These are phyloP conservation scores for Athalia cordata DNA, from an alignment of 2,888 invertebrate species.

Conservation along the genomic window DNA sequence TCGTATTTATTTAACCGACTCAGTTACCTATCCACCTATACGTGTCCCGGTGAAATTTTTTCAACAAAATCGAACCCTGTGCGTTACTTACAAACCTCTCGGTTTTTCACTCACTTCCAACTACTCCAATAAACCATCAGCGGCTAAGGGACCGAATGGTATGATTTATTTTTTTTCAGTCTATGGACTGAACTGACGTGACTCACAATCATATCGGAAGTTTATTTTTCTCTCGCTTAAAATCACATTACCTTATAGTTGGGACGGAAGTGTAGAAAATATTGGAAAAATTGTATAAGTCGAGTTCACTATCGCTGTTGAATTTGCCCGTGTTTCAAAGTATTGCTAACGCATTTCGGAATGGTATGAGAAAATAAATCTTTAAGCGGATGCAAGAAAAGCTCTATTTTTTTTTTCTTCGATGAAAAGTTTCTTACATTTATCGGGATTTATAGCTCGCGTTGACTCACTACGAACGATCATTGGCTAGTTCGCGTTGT, in stretches of 20 bases:
- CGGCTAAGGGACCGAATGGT: background rate
- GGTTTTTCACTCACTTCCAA: background rate
- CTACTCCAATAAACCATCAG: too few relatives aligned
- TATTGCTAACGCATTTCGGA: slow-evolving; percentile 7
- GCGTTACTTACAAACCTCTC: too few relatives aligned
- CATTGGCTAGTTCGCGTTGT: too few relatives aligned
- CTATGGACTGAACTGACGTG: background rate
- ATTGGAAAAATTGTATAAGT: background rate
- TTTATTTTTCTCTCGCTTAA: background rate
- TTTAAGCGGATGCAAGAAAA: background rate
- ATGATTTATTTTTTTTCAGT: slow-evolving; percentile 22
- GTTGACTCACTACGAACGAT: too few relatives aligned
- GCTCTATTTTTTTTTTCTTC: background rate
- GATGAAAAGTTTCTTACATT: background rate
- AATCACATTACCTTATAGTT: background rate
- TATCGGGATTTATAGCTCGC: too few relatives aligned
- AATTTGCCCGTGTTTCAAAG: background rate
- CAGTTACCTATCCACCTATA: background rate
- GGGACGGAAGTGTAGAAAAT: too few relatives aligned
- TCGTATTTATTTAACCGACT: slow-evolving; percentile 34
- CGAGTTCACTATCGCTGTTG: background rate
- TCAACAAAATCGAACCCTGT: slow-evolving; percentile 5
- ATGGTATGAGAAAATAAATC: background rate
- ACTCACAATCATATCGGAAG: too few relatives aligned
- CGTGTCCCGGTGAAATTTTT: background rate